Percentiles rank a stretch among this genome's conserved stretches.
phyloP scores from a whole-genome alignment of 2,797 vertebrate genomes.

The Xyrichtys novacula region DNA sequence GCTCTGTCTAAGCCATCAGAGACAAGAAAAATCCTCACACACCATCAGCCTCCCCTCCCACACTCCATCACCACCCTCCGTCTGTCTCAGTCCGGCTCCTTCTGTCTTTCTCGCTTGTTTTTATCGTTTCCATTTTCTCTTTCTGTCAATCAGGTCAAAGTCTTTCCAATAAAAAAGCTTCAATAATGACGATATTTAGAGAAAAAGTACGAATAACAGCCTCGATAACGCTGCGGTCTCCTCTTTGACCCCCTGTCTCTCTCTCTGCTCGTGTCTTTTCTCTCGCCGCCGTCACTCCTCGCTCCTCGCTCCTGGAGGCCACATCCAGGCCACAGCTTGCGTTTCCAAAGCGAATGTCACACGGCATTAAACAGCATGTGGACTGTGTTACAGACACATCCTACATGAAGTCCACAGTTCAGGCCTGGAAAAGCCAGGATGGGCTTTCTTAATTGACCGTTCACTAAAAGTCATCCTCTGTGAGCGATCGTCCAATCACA shows the following conservation, averaged over 20 bases:
- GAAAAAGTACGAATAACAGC: not conserved
- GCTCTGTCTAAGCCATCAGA: constrained; percentile 46
- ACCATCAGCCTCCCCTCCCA: constrained; percentile 53
- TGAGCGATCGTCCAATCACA: constrained; percentile 5
- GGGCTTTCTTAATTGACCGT: not conserved
- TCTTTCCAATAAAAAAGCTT: not conserved
- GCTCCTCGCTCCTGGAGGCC: constrained; percentile 1
- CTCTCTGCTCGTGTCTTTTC: not conserved
- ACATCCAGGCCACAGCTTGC: not conserved
- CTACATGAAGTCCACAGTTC: not conserved
- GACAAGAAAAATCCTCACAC: constrained; percentile 51
- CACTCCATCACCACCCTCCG: constrained; percentile 17
- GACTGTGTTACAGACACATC: not conserved
- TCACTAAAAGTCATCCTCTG: not conserved
- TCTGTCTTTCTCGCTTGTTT: not conserved
- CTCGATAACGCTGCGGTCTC: not conserved
- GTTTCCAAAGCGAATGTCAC: not conserved
- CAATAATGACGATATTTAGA: not conserved
- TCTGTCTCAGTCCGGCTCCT: constrained; percentile 19
- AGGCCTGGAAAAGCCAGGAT: not conserved
- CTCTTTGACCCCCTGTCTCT: too few species aligned
- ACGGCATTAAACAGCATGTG: not conserved
- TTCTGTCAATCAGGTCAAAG: not conserved
- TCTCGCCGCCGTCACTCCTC: too few species aligned
- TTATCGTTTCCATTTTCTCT: constrained; percentile 2